Percentiles rank a stretch among this genome's conserved stretches.
These are phyloP conservation scores for Protosalanx chinensis DNA, from an alignment of 2,797 vertebrate species.

Conservation along the genomic window DNA sequence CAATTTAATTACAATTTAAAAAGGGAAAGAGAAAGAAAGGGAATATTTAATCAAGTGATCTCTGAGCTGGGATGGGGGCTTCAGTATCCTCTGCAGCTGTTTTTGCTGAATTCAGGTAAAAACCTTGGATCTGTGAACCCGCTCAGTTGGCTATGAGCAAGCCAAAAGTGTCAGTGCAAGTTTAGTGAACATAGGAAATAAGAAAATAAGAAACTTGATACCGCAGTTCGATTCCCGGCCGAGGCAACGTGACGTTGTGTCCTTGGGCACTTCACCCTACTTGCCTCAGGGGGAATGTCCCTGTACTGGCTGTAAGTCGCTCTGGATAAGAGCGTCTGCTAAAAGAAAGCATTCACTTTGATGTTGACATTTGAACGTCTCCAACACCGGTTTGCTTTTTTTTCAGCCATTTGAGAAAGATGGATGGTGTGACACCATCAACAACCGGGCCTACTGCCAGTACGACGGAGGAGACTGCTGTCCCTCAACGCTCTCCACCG, in stretches of 20 bases:
- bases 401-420: conserved; percentile 91
- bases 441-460: conserved; percentile 94
- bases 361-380: not conserved
- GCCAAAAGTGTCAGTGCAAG: conserved; percentile 61
- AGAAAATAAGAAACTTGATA: too few species aligned
- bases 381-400: not conserved
- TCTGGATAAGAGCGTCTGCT: too few species aligned
- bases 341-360: too few species aligned
- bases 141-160: conserved; percentile 53
- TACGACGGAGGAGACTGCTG: conserved; percentile 98
- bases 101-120: conserved; percentile 59
- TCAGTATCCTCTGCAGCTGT: conserved; percentile 65
- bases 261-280: too few species aligned
- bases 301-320: too few species aligned
- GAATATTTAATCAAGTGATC: conserved; percentile 56
- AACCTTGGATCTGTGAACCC: conserved; percentile 58
- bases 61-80: conserved; percentile 60
- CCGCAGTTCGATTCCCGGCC: too few species aligned
- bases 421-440: conserved; percentile 97
- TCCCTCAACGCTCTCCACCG: conserved; percentile 91
- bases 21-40: conserved; percentile 53
- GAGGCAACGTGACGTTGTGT: too few species aligned
- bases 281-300: too few species aligned
- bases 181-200: not conserved
- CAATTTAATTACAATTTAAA: not conserved